Evolutionary conservation across 2,113 vertebrate genomes (phyloP).

Genomic region (Morone saxatilis): DNA sequence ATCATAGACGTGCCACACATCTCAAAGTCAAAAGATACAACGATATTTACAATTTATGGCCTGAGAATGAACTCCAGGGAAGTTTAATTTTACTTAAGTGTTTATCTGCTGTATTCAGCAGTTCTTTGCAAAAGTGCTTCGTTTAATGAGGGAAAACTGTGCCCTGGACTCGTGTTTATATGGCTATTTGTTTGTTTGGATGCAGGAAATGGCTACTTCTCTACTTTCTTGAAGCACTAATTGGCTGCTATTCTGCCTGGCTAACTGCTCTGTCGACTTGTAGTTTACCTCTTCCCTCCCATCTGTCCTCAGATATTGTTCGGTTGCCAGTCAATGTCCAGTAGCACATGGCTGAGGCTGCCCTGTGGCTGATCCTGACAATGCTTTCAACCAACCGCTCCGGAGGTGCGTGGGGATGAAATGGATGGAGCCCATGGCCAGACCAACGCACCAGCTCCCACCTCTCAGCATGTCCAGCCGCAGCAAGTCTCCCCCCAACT

Average conservation of each 20-base stretch:
- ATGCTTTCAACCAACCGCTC: conserved; percentile 70
- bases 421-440: conserved; percentile 75
- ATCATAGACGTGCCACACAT: not conserved
- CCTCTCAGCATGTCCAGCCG: conserved; percentile 77
- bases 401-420: conserved; percentile 74
- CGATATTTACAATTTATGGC: not conserved
- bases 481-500: conserved; percentile 77
- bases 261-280: not conserved
- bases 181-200: not conserved
- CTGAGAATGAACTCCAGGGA: not conserved
- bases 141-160: not conserved
- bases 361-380: conserved; percentile 72
- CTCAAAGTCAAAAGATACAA: not conserved
- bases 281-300: not conserved
- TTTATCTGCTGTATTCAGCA: not conserved
- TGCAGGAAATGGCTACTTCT: not conserved
- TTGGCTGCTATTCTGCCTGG: not conserved
- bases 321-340: conserved; percentile 66
- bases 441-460: conserved; percentile 72
- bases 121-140: not conserved
- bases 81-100: not conserved
- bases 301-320: conserved; percentile 37
- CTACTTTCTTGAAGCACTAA: not conserved
- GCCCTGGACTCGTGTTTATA: not conserved
- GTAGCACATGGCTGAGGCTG: conserved; percentile 58